Base-by-base conservation (phyloP, 2,113 vertebrate species). In the Pseudorasbora parva region DNA sequence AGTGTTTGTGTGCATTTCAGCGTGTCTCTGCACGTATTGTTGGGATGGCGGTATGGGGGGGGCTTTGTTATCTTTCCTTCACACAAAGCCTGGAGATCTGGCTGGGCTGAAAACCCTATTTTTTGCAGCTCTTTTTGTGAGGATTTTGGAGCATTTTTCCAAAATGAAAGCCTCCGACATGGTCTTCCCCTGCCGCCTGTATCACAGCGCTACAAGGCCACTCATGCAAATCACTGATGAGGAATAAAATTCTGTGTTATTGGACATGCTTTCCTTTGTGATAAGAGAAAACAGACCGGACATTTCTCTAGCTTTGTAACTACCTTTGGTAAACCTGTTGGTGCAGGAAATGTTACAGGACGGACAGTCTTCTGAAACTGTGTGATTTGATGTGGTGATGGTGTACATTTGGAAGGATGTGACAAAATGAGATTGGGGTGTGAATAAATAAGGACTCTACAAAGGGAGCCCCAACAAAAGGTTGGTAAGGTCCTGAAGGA, bases 51-150 rank as follows among this genome's bases (percentile, higher is more conserved):
- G 25, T 21, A 23, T 81, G 83, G 41, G 78, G 49, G n/a, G 75
- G 62, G 83, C 30, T 69, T 81, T 85, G 88, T 88, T 87, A 88
- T 88, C 83, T 87, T 85, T 81, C 47, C 45, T 81, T 85, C 15
- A 37, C 88, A 88, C 83, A 88, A 88, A 88, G 83, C 81, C 85
- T 84, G 78, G 81, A 85, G 30, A 83, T 57, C 54, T 83, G 81
- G 83, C 83, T 88, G 37, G 76, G n/a, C 85, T 88, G 71, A 86
- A 85, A 85, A 69, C 72, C 51, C 30, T 78, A 56, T 80, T 76
- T 82, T 81, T 76, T 56, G 78, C 80, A 83, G 71, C 79, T 79
- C 51, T 60, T 71, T 82, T 80, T 76, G 68, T 45, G 33, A 12
- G 30, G 8, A 84, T 27, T n/a, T n/a, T n/a, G n/a, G n/a, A n/a